phyloP scores from a whole-genome alignment of 2,113 vertebrate species.

The Macquaria australasica region DNA sequence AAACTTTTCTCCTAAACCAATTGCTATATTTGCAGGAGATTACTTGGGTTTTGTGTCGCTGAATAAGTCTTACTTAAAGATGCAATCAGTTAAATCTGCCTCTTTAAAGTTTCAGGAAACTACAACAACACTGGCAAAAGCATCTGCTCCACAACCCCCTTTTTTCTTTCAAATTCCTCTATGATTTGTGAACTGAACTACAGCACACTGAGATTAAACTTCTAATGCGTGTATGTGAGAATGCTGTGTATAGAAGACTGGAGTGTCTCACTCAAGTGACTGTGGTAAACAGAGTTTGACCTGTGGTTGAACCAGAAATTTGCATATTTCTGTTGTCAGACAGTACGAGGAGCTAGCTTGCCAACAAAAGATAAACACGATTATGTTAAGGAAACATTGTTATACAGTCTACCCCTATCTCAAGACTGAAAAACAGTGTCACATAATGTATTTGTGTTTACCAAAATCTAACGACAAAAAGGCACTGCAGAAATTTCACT shows the following conservation, averaged over 20 bases:
- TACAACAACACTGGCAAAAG: neutral
- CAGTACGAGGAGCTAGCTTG: neutral
- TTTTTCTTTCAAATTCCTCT: neutral
- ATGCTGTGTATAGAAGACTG: neutral
- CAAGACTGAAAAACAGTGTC: neutral
- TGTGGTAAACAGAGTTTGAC: slow-evolving; percentile 37
- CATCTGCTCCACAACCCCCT: neutral
- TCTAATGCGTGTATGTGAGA: neutral
- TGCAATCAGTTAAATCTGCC: neutral
- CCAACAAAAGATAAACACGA: neutral
- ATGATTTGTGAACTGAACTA: slow-evolving; percentile 3
- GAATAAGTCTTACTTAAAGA: neutral
- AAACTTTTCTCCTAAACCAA: neutral
- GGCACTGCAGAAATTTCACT: neutral
- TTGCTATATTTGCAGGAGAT: neutral
- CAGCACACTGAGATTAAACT: neutral
- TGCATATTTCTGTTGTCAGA: slow-evolving; percentile 28
- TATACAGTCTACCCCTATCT: neutral
- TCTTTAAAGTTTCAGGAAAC: neutral
- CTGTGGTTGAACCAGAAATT: slow-evolving; percentile 35
- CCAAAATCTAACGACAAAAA: neutral
- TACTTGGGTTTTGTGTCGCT: neutral
- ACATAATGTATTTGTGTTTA: neutral
- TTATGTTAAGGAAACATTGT: slow-evolving; percentile 20
- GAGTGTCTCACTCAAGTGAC: slow-evolving; percentile 5